Base-by-base conservation (phyloP, 2,797 vertebrate genomes). In the Poecile montanus region DNA sequence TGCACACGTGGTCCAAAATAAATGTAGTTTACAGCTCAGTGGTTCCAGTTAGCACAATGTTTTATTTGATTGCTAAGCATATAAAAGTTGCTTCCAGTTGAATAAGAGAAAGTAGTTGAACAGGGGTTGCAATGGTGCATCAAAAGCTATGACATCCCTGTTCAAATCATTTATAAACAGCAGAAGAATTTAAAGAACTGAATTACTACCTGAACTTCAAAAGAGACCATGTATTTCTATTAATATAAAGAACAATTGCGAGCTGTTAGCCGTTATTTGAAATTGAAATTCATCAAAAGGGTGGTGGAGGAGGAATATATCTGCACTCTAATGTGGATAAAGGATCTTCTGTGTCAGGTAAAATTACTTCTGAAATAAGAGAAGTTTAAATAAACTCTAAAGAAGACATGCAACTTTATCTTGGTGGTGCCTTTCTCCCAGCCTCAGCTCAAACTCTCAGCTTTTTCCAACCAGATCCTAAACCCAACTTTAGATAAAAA, bases 281-380 rank as follows among this genome's bases (percentile, higher is more conserved):
- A 97, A 96, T 96, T 94, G 93, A 95, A 96, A 96, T 96, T 94
- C 73, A 96, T 97, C 91, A 95, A 67, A 96, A 93, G 95, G 91
- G 90, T 95, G 88, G 93, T 96, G 96, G 94, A 91, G 96, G 96
- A 95, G 96, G 96, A 96, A 96, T 97, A 96, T 74, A 96, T 96
- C 96, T 95, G 92, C 96, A 96, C 94, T 96, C 87, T 96, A 96
- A 97, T 96, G 93, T 75, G 85, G 62, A 91, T 94, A 68, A 94
- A 92, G 73, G 62, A 85, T 92, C 82, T 88, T 96, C 88, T 68
- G 16, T 66, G 66, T 60, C 79, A 93, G 54, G 71, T 86, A 86
- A 93, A 92, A 76, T 91, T 94, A 94, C 56, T 94, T 96, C 27
- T 94, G 90, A 94, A 93, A 77, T 56, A 78, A 83, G 40, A 91